These are phyloP conservation scores for Bradynema listronoti DNA, from an alignment of 1,140 invertebrate genomes.

Conservation along the genomic window DNA sequence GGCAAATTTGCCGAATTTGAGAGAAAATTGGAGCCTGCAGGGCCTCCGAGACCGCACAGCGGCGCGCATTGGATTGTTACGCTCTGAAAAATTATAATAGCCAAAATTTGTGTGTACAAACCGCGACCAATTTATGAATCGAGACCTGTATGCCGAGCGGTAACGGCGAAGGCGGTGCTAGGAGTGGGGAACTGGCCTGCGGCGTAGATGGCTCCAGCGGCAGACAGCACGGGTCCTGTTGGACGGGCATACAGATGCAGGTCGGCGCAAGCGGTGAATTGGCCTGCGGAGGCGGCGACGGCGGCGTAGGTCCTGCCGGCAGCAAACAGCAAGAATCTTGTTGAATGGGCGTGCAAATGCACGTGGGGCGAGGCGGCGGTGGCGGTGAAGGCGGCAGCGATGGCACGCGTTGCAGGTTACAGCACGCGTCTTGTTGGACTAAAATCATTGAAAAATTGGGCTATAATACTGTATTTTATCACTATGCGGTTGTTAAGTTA, in stretches of 20 bases:
- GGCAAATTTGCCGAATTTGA: no score
- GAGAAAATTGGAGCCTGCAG: no score
- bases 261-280: constrained; percentile 1
- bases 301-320: constrained; percentile 4
- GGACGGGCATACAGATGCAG: constrained; percentile 7
- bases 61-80: no score
- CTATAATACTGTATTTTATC: no score
- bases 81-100: no score
- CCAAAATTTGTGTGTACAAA: no score
- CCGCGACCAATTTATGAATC: no score
- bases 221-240: constrained; percentile 34
- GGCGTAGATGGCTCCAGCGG: constrained; percentile 1
- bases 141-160: no score
- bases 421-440: constrained; percentile 21
- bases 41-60: no score
- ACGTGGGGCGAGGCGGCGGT: constrained; percentile 1
- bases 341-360: constrained; percentile 23
- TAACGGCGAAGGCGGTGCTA: no score
- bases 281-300: constrained; percentile 12
- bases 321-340: constrained; percentile 29
- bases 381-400: not conserved
- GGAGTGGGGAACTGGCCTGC: no score
- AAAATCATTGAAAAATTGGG: not conserved
- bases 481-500: no score
- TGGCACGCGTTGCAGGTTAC: not conserved